A percentile compares a stretch with the other conserved stretches of the same genome.
Conservation (phyloP, 2,797 vertebrate genomes). For the Cirrhinus molitorella region DNA sequence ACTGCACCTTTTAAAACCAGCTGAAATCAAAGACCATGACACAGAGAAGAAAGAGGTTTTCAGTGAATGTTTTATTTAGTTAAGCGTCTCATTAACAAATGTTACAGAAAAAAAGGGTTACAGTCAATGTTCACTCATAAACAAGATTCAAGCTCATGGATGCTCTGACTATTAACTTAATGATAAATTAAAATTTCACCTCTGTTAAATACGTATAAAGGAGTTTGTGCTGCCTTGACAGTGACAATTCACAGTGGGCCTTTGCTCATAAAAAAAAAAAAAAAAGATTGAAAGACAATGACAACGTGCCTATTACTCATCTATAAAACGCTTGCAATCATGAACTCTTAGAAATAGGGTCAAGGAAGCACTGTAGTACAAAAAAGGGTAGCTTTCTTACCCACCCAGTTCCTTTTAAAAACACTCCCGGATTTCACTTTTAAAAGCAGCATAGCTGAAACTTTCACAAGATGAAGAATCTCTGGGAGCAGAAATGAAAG, state of each 20-base stretch:
- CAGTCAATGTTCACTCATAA: constrained; percentile 24
- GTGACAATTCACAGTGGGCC: constrained; percentile 32
- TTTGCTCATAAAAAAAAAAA: constrained; percentile 32
- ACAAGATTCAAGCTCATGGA: constrained; percentile 32
- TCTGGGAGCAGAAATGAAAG: background rate
- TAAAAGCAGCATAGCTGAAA: constrained; percentile 38
- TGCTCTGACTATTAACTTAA: constrained; percentile 35
- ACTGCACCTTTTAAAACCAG: background rate
- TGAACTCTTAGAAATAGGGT: constrained; percentile 27
- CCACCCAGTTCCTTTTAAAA: constrained; percentile 37
- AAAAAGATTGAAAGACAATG: background rate
- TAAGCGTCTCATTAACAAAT: constrained; percentile 29
- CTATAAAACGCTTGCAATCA: constrained; percentile 42
- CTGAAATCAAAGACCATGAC: background rate
- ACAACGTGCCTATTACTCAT: constrained; percentile 1
- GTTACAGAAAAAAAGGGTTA: constrained; percentile 41
- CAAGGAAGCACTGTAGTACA: constrained; percentile 49
- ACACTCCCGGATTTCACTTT: constrained; percentile 12
- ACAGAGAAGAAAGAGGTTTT: background rate
- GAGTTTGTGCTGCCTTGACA: constrained; percentile 32
- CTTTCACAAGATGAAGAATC: background rate
- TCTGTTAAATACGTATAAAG: constrained; percentile 55
- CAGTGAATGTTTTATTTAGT: constrained; percentile 53
- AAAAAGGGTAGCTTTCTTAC: constrained; percentile 34
- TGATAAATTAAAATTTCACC: constrained; percentile 43